These are phyloP conservation scores for Burhinus oedicnemus DNA, from an alignment of 2,113 vertebrate genomes.

Conservation along the genomic window DNA sequence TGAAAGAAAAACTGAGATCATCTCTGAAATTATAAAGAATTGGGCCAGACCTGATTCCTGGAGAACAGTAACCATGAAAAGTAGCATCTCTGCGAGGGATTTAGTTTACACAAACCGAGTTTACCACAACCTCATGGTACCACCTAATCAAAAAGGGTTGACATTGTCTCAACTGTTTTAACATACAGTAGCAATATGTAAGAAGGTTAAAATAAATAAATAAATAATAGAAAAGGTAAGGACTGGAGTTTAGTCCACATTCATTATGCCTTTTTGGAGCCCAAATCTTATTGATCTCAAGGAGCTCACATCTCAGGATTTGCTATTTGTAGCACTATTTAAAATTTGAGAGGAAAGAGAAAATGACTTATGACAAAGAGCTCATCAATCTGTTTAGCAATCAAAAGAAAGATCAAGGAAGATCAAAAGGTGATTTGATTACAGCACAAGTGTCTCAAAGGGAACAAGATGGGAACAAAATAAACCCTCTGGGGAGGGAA, in stretches of 20 bases:
- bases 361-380: not conserved
- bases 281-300: not conserved
- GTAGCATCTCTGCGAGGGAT: not conserved
- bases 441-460: not conserved
- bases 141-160: not conserved
- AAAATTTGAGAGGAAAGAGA: not conserved
- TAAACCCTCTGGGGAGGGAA: not conserved
- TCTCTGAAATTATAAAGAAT: not conserved
- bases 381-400: not conserved
- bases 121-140: not conserved
- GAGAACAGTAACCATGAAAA: not conserved
- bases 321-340: not conserved
- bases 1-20: not conserved
- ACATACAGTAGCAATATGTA: not conserved
- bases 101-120: not conserved
- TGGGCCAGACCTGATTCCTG: not conserved
- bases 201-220: not conserved
- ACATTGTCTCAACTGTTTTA: not conserved
- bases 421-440: constrained; percentile 19
- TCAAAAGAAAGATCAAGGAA: constrained; percentile 10
- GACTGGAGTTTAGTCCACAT: not conserved
- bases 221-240: not conserved
- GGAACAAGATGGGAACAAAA: not conserved
- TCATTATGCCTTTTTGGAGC: not conserved
- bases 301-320: not conserved